phyloP scores from a whole-genome alignment of 2,888 invertebrate genomes.

The Phyto melanocephala region DNA sequence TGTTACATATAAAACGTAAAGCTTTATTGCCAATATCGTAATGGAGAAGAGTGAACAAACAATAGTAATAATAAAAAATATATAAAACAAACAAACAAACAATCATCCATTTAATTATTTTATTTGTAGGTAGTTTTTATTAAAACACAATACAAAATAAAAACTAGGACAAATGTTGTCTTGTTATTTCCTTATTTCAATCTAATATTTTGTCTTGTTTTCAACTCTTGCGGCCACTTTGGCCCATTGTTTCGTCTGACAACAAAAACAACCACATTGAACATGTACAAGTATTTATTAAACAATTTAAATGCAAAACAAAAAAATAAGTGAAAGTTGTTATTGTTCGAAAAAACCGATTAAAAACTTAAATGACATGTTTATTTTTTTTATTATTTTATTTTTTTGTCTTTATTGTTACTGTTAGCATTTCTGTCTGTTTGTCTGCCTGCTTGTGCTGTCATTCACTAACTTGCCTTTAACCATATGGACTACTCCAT shows the following conservation, averaged over 20 bases:
- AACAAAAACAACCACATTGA: background rate
- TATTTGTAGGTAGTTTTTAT: background rate
- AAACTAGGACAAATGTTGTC: conserved; percentile 16
- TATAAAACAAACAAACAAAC: no score
- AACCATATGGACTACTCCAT: conserved; percentile 29
- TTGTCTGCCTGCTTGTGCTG: background rate
- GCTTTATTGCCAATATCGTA: no score
- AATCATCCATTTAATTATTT: no score
- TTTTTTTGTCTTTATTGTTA: background rate
- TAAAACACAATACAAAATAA: background rate
- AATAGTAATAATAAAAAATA: no score
- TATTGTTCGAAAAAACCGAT: conserved; percentile 42
- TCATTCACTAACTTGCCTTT: conserved; percentile 30
- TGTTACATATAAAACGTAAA: no score
- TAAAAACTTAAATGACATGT: conserved; percentile 37
- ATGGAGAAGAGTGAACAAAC: no score
- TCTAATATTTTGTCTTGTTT: background rate
- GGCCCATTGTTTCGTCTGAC: background rate
- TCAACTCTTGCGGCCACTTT: conserved; percentile 4
- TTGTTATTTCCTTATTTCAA: conserved; percentile 14
- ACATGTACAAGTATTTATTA: background rate
- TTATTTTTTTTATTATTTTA: background rate
- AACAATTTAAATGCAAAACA: conserved; percentile 3
- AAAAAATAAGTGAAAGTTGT: conserved; percentile 61
- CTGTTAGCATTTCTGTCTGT: background rate